These are phyloP conservation scores for Tachycineta bicolor DNA, from an alignment of 2,113 vertebrate species.

Conservation along the genomic window DNA sequence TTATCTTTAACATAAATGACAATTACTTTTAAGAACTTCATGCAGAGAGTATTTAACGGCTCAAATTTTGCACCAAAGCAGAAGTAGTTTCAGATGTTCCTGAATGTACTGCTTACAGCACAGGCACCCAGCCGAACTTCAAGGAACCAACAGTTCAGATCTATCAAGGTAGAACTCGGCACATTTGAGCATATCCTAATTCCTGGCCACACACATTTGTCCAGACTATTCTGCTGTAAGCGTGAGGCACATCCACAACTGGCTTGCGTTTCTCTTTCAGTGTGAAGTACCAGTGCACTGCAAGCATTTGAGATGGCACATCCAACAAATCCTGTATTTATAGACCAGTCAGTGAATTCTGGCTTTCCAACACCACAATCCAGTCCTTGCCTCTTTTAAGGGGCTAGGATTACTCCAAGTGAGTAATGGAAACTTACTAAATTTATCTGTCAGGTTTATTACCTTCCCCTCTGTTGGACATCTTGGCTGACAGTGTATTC, in stretches of 20 bases:
- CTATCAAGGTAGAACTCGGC: background rate
- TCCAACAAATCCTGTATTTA: background rate
- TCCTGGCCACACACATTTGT: background rate
- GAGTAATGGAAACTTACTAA: background rate
- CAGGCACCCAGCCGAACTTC: background rate
- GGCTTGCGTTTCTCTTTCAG: background rate
- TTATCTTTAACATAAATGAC: background rate
- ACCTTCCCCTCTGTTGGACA: conserved; percentile 75
- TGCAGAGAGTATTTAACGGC: background rate
- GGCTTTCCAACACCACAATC: background rate
- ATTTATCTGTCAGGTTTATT: background rate
- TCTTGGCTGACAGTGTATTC: conserved; percentile 59
- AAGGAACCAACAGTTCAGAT: background rate
- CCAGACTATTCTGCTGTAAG: background rate
- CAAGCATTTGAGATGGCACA: background rate
- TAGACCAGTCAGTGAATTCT: background rate
- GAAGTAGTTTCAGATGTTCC: background rate
- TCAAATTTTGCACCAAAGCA: background rate
- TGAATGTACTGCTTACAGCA: background rate
- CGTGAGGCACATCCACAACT: background rate
- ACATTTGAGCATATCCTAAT: background rate
- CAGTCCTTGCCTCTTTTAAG: background rate
- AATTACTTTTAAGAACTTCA: background rate
- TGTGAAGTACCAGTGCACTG: background rate
- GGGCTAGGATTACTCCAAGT: background rate